Base-by-base conservation (phyloP, 2,888 invertebrate species). In the Erebia epiphron region DNA sequence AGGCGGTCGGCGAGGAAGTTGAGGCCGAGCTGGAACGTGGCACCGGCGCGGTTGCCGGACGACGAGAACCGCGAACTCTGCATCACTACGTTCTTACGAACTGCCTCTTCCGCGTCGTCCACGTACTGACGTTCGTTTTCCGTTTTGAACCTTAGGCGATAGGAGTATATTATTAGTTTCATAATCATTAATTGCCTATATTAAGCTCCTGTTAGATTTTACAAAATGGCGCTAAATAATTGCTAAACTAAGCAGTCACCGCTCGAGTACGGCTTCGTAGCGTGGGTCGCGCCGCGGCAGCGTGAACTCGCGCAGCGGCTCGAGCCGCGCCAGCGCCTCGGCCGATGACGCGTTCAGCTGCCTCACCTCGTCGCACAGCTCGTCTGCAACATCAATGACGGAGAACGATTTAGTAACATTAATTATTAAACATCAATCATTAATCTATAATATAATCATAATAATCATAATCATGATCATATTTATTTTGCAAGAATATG, bases 251-350 rank as follows among this genome's bases (percentile, higher is more conserved):
- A n/a, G 46, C 13, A 10, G 14, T 68, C 64, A 77, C 77, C 63
- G 67, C n/a, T 72, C 57, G n/a, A 72, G 77, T 1, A 69, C 69
- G 1, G 62, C 70, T 72, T 87, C 86, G 77, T 90, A 79, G n/a
- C 83, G 77, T 5, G 79, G 78, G 77, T 89, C 88, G 0, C 89
- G 83, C 9, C 70, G 74, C n/a, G 84, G 79, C 79, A 85, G 69
- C 4, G 86, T 84, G 80, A 86, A 92, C 81, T 92, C 92, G 1
- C 86, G 83, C 67, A 92, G 80, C 1, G 92, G 92, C 69, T 91
- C 89, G 18, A 90, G 84, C 9, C 80, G 82, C 11, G 83, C 82
- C 26, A 76, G 71, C 58, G 60, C 82, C 76, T 41, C 81, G 78
- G 2, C 77, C 67, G 41, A 41, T n/a, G 70, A 67, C 5, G 79